Evolutionary conservation across 2,888 invertebrate species (phyloP).

Genomic region (Cetonia aurata): DNA sequence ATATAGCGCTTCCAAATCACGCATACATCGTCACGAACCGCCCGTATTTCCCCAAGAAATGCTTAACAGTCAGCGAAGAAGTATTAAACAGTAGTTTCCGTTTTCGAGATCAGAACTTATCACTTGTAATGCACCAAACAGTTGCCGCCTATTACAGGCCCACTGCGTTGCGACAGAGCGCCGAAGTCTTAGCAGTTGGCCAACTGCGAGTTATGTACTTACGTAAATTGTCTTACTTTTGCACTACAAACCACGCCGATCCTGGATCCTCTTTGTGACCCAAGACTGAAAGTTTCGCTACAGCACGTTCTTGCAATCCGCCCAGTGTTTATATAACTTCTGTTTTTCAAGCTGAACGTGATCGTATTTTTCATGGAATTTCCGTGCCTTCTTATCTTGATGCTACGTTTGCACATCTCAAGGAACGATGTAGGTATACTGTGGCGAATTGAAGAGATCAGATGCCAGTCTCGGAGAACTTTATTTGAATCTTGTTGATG

Average conservation of each 20-base stretch:
- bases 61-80: slow-evolving; percentile 36
- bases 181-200: slow-evolving; percentile 38
- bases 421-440: too few species aligned
- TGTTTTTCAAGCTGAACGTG: slow-evolving; percentile 38
- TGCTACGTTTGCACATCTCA: too few species aligned
- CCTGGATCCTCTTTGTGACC: slow-evolving; percentile 42
- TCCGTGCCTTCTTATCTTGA: too few species aligned
- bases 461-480: too few species aligned
- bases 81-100: slow-evolving; percentile 40
- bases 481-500: too few species aligned
- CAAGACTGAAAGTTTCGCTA: slow-evolving; percentile 16
- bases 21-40: slow-evolving; percentile 2
- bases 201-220: slow-evolving; percentile 29
- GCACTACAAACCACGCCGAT: slow-evolving; percentile 34
- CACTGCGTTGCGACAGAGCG: not conserved
- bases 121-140: slow-evolving; percentile 42
- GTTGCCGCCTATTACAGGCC: slow-evolving; percentile 35
- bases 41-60: not conserved
- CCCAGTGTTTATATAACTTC: slow-evolving; percentile 37
- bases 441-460: too few species aligned
- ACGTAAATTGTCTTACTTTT: slow-evolving; percentile 35
- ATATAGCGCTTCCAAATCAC: slow-evolving; percentile 11
- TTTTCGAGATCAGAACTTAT: slow-evolving; percentile 40
- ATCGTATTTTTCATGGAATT: not conserved
- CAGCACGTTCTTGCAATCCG: slow-evolving; percentile 33